These are phyloP conservation scores for Scaptomyza caliginosa DNA, from an alignment of 2,888 invertebrate species.

Conservation along the genomic window DNA sequence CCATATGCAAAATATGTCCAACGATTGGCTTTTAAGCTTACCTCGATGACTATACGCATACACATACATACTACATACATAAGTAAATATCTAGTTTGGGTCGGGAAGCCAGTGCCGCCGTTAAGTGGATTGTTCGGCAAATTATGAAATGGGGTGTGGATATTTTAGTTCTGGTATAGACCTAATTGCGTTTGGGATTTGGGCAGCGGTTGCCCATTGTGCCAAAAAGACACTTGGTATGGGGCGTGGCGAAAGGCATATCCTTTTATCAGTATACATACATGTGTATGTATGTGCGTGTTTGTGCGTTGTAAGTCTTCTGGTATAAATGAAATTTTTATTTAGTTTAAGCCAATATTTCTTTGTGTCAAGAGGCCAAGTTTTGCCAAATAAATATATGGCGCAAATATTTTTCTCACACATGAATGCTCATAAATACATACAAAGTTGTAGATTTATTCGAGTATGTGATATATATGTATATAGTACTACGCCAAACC, in stretches of 20 bases:
- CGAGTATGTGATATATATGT: slow-evolving; percentile 4
- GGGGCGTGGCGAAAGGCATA: neutral
- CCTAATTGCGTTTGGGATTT: slow-evolving; percentile 71
- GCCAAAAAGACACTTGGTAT: slow-evolving; percentile 1
- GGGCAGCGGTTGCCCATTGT: slow-evolving; percentile 16
- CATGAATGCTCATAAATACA: slow-evolving; percentile 19
- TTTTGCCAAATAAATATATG: slow-evolving; percentile 46
- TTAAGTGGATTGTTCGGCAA: slow-evolving; percentile 37
- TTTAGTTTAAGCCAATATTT: slow-evolving; percentile 40
- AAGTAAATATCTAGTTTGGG: neutral
- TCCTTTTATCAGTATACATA: neutral
- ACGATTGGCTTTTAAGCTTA: slow-evolving; percentile 11
- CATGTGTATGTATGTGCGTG: neutral
- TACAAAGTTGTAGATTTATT: neutral
- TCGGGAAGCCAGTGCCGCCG: slow-evolving; percentile 2
- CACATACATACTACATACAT: neutral
- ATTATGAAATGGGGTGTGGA: neutral
- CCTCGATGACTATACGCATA: neutral
- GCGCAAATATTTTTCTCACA: slow-evolving; percentile 25
- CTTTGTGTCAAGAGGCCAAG: slow-evolving; percentile 18
- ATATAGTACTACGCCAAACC: neutral
- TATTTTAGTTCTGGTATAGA: slow-evolving; percentile 14
- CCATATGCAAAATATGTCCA: neutral
- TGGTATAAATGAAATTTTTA: slow-evolving; percentile 56
- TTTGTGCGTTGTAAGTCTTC: neutral